Percentiles rank a stretch among this genome's conserved stretches.
Evolutionary conservation across 2,797 vertebrate species (phyloP).

Genomic region (Diplodus sargus): DNA sequence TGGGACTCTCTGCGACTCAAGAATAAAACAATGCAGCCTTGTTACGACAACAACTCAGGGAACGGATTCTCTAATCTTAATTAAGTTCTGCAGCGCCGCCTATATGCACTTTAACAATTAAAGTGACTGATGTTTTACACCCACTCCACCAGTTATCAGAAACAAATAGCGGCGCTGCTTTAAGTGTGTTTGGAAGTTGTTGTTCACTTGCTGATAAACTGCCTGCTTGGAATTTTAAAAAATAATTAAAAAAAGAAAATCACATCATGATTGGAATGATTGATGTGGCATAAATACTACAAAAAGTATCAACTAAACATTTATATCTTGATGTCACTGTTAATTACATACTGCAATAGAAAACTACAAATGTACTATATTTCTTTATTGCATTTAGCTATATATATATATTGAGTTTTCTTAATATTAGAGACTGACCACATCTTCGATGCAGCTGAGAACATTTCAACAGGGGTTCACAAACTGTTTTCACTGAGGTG

Average conservation of each 20-base stretch:
- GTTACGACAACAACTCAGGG: slow-evolving; percentile 18
- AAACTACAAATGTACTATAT: slow-evolving; percentile 73
- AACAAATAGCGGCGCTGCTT: slow-evolving; percentile 11
- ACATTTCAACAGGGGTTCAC: slow-evolving; percentile 50
- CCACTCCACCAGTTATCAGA: neutral
- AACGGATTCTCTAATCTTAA: slow-evolving; percentile 43
- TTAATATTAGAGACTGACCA: slow-evolving; percentile 44
- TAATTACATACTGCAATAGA: slow-evolving; percentile 60
- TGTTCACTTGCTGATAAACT: slow-evolving; percentile 14
- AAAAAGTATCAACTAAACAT: slow-evolving; percentile 45
- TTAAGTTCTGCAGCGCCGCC: slow-evolving; percentile 25
- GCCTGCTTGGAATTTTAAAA: slow-evolving; percentile 23
- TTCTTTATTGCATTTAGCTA: slow-evolving; percentile 73
- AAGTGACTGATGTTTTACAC: slow-evolving; percentile 14
- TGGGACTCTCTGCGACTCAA: slow-evolving; percentile 3
- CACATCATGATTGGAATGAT: slow-evolving; percentile 33
- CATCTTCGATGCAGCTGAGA: slow-evolving; percentile 55
- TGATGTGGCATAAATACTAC: slow-evolving; percentile 37
- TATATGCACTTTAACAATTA: slow-evolving; percentile 22
- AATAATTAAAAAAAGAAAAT: slow-evolving; percentile 17
- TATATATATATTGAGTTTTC: slow-evolving; percentile 27
- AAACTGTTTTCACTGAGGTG: slow-evolving; percentile 29
- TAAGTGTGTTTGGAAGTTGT: slow-evolving; percentile 11
- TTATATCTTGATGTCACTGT: slow-evolving; percentile 40
- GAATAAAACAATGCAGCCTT: slow-evolving; percentile 2